Evolutionary conservation across 2,888 invertebrate species (phyloP).

Genomic region (Latheticus oryzae): DNA sequence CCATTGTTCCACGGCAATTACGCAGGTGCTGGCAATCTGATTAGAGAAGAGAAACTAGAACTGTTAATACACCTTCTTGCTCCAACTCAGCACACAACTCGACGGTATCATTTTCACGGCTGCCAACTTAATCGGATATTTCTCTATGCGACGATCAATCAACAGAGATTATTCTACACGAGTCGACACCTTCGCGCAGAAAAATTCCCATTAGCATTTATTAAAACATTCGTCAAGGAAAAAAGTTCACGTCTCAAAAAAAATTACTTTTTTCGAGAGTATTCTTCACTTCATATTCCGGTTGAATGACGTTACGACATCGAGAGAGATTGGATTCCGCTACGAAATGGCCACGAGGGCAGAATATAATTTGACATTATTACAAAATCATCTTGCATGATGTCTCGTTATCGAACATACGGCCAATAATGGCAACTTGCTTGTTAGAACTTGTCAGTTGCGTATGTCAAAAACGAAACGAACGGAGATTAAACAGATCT

Average conservation of each 20-base stretch:
- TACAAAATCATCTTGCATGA: constrained; percentile 31
- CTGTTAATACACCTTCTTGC: constrained; percentile 50
- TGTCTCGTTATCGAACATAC: constrained; percentile 29
- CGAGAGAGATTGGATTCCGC: constrained; percentile 30
- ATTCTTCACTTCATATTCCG: constrained; percentile 33
- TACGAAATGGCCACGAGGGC: constrained; percentile 33
- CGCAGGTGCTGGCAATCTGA: constrained; percentile 55
- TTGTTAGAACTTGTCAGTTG: constrained; percentile 16
- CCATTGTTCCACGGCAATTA: constrained; percentile 54
- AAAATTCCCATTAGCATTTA: constrained; percentile 27
- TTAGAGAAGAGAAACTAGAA: constrained; percentile 51
- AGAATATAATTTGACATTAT: constrained; percentile 34
- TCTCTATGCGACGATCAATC: constrained; percentile 33
- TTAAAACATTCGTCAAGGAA: constrained; percentile 28
- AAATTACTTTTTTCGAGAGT: no score
- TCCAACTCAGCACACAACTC: no score
- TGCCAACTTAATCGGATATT: constrained; percentile 34
- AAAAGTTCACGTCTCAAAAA: constrained; percentile 7
- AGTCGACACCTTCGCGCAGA: constrained; percentile 6
- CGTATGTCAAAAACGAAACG: constrained; percentile 5
- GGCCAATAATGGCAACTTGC: constrained; percentile 17
- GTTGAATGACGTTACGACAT: constrained; percentile 28
- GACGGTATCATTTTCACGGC: constrained; percentile 37
- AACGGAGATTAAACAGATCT: no score
- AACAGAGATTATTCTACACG: constrained; percentile 13